Percentiles rank a stretch among this genome's conserved stretches.
These are phyloP conservation scores for Empis livida DNA, from an alignment of 2,888 invertebrate genomes.

Conservation along the genomic window DNA sequence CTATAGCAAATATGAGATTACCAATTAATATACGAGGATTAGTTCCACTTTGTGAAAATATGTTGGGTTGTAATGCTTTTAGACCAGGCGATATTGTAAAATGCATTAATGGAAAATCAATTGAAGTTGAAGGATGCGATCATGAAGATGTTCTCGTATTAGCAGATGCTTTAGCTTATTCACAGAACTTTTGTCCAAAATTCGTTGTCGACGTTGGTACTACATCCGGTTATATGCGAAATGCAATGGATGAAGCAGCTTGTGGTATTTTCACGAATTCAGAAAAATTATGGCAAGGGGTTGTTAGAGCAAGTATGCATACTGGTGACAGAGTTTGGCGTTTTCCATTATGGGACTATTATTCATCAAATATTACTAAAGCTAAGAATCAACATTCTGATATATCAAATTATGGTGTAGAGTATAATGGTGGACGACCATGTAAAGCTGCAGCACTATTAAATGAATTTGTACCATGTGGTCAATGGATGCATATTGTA, in stretches of 20 bases:
- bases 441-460: conserved; percentile 71
- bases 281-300: conserved; percentile 50
- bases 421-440: conserved; percentile 40
- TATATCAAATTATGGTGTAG: conserved; percentile 37
- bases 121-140: conserved; percentile 61
- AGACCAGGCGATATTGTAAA: conserved; percentile 64
- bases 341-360: conserved; percentile 70
- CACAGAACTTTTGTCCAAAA: conserved; percentile 56
- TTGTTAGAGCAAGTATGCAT: conserved; percentile 52
- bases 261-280: conserved; percentile 62
- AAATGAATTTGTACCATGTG: conserved; percentile 54
- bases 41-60: conserved; percentile 65
- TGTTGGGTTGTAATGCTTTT: conserved; percentile 61
- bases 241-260: conserved; percentile 50
- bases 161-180: conserved; percentile 65
- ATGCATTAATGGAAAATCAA: conserved; percentile 59
- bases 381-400: too few species aligned
- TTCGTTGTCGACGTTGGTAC: conserved; percentile 66
- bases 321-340: conserved; percentile 73
- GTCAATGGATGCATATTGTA: conserved; percentile 64
- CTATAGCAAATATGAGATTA: conserved; percentile 53
- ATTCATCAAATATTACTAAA: conserved; percentile 17
- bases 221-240: conserved; percentile 51
- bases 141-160: conserved; percentile 62
- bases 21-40: conserved; percentile 60